A percentile compares a stretch with the other conserved stretches of the same genome.
Conservation (phyloP, 2,797 vertebrate genomes). For the Falco naumanni region DNA sequence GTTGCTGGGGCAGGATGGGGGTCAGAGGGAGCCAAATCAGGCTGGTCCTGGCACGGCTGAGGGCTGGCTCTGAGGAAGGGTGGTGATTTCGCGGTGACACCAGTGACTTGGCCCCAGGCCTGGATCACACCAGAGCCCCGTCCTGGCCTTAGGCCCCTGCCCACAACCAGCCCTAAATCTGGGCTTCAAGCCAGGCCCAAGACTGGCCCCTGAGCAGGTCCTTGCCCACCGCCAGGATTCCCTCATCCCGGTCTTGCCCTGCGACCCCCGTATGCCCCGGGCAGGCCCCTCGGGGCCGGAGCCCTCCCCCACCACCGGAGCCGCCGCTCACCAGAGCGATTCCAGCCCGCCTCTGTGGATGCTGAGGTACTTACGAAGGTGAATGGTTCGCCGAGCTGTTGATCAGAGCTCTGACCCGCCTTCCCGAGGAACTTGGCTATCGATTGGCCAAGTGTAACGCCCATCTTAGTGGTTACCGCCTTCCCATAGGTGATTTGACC, state of each 20-base stretch:
- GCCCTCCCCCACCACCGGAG: neutral
- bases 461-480: neutral
- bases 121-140: neutral
- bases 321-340: neutral
- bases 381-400: neutral
- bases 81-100: neutral
- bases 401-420: rapidly evolving
- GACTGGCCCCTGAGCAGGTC: neutral
- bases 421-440: rapidly evolving
- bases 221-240: neutral
- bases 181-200: neutral
- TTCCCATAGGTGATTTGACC: rapidly evolving
- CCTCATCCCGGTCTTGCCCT: neutral
- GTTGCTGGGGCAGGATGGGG: neutral
- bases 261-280: too few relatives aligned
- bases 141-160: neutral
- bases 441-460: neutral
- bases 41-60: neutral
- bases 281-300: too few relatives aligned
- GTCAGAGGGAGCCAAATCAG: neutral
- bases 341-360: neutral
- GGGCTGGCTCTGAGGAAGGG: too few relatives aligned
- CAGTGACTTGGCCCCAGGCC: neutral
- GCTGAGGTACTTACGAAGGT: neutral
- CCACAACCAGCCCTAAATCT: neutral